phyloP scores from a whole-genome alignment of 1,140 invertebrate species.

The Drosophila kohkoa region DNA sequence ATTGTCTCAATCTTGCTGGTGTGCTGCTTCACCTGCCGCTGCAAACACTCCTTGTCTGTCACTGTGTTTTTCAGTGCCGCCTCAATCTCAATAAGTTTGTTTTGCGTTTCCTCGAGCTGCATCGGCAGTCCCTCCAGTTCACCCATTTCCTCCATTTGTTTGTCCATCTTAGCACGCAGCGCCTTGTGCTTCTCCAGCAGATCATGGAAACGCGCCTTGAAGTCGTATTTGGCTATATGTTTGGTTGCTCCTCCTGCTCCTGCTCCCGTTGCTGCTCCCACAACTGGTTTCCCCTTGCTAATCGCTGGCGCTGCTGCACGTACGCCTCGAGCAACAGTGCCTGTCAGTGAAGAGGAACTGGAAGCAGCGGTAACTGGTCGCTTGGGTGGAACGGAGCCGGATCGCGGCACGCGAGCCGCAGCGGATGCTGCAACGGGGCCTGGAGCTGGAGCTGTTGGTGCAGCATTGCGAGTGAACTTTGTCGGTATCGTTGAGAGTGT shows the following conservation, averaged over 20 bases:
- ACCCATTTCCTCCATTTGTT: slow-evolving; percentile 86
- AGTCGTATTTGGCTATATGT: slow-evolving; percentile 87
- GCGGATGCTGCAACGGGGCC: not conserved
- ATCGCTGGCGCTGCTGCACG: slow-evolving; percentile 7
- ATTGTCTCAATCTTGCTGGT: slow-evolving; percentile 84
- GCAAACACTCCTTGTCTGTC: slow-evolving; percentile 63
- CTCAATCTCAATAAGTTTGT: slow-evolving; percentile 57
- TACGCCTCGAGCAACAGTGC: not conserved
- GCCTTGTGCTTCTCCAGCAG: slow-evolving; percentile 87
- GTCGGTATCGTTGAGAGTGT: slow-evolving; percentile 62
- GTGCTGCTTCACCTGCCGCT: slow-evolving; percentile 63
- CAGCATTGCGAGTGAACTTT: slow-evolving; percentile 54
- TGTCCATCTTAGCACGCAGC: slow-evolving; percentile 85
- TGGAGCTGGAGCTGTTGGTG: not conserved
- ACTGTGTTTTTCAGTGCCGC: slow-evolving; percentile 42
- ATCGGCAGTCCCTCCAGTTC: slow-evolving; percentile 80
- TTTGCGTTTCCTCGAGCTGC: slow-evolving; percentile 85
- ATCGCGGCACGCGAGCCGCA: not conserved
- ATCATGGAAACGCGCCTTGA: slow-evolving; percentile 87
- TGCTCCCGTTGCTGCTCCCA: not conserved
- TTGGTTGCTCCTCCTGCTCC: slow-evolving; percentile 24
- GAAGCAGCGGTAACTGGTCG: slow-evolving; percentile 16
- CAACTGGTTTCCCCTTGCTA: slow-evolving; percentile 39
- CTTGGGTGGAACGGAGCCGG: not conserved
- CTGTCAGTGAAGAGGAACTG: not conserved